Percentiles rank a stretch among this genome's conserved stretches.
These are phyloP conservation scores for Bicyclus anynana DNA, from an alignment of 1,140 invertebrate species.

Conservation along the genomic window DNA sequence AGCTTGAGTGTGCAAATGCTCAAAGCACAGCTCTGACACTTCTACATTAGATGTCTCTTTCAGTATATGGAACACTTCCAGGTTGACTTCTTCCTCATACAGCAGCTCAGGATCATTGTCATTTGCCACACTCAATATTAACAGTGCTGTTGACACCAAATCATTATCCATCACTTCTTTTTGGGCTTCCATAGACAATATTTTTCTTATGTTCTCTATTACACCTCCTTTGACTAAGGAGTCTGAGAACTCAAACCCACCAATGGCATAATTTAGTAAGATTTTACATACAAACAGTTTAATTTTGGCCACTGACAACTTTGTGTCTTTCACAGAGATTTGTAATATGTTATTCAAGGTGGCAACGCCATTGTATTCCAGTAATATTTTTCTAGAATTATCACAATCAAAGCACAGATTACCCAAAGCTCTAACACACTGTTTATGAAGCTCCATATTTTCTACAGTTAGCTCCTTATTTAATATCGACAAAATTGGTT, in stretches of 20 bases:
- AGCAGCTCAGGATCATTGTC: slow-evolving; percentile 81
- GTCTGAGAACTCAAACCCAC: slow-evolving; percentile 82
- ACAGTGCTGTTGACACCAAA: slow-evolving; percentile 80
- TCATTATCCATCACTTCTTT: slow-evolving; percentile 62
- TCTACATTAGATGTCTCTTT: slow-evolving; percentile 81
- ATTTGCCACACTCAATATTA: slow-evolving; percentile 85
- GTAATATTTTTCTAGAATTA: slow-evolving; percentile 80
- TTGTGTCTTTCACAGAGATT: slow-evolving; percentile 39
- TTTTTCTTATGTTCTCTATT: slow-evolving; percentile 78
- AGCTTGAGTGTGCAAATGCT: slow-evolving; percentile 85
- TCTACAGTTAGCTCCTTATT: slow-evolving; percentile 45
- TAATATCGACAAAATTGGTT: slow-evolving; percentile 78
- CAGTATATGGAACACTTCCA: slow-evolving; percentile 79
- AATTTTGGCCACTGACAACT: slow-evolving; percentile 46
- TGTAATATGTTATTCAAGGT: slow-evolving; percentile 72
- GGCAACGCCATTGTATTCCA: slow-evolving; percentile 79
- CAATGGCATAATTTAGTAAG: slow-evolving; percentile 88
- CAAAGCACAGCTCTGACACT: slow-evolving; percentile 85
- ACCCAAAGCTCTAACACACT: slow-evolving; percentile 88
- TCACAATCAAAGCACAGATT: slow-evolving; percentile 94
- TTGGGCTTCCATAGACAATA: slow-evolving; percentile 60
- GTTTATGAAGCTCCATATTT: slow-evolving; percentile 80
- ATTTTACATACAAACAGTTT: slow-evolving; percentile 76
- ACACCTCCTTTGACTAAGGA: slow-evolving; percentile 82
- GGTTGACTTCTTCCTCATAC: slow-evolving; percentile 78